Percentiles rank a stretch among this genome's conserved stretches.
phyloP scores from a whole-genome alignment of 2,113 vertebrate species.

The Leptobrachium ailaonicum region DNA sequence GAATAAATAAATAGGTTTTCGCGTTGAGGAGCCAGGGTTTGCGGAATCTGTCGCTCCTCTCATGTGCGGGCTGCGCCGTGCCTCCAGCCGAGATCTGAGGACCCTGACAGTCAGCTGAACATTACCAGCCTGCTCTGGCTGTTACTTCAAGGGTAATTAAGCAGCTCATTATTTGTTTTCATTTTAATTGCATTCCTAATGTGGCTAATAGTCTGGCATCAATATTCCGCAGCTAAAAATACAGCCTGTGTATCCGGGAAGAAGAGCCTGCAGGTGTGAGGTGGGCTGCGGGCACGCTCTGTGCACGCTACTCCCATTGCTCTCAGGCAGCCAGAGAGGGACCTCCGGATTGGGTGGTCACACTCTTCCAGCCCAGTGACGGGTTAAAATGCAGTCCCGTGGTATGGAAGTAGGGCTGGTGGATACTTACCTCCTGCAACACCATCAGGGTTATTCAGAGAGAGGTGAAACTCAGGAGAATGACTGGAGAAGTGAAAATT shows the following conservation, averaged over 20 bases:
- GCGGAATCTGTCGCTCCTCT: not conserved
- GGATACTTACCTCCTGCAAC: no score
- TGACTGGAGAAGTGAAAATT: no score
- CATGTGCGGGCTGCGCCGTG: not conserved
- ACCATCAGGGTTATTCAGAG: no score
- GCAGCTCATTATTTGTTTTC: constrained; percentile 60
- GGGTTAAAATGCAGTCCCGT: no score
- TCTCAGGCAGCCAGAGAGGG: not conserved
- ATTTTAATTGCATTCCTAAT: constrained; percentile 61
- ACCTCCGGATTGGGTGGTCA: no score
- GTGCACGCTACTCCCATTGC: not conserved
- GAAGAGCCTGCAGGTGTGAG: not conserved
- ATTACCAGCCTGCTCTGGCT: constrained; percentile 4
- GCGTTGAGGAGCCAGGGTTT: no score
- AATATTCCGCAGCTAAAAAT: constrained; percentile 59
- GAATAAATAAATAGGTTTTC: no score
- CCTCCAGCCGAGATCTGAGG: constrained; percentile 3
- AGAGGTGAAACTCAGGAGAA: no score
- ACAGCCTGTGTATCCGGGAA: constrained; percentile 40
- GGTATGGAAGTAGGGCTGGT: no score
- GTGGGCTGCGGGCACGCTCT: not conserved
- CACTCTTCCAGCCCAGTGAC: no score
- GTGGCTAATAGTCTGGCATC: constrained; percentile 59
- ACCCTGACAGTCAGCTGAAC: constrained; percentile 1
- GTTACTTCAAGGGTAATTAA: constrained; percentile 63